These are phyloP conservation scores for Brotula barbata DNA, from an alignment of 2,797 vertebrate species.

Conservation along the genomic window DNA sequence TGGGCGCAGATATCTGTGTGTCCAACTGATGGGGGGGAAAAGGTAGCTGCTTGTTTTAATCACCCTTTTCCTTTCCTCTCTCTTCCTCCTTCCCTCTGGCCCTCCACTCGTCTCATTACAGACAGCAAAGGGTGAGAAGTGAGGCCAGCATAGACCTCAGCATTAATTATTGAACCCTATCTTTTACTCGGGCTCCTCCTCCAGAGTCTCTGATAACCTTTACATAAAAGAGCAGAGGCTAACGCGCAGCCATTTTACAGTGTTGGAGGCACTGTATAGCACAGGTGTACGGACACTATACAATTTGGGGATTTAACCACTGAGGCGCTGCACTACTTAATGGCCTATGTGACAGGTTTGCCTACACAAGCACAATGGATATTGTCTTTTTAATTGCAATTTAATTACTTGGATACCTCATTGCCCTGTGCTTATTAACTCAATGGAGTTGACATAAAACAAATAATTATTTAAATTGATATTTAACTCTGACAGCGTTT, in stretches of 20 bases:
- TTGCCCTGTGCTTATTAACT: constrained; percentile 41
- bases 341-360: constrained; percentile 35
- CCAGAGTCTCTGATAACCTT: constrained; percentile 72
- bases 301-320: constrained; percentile 25
- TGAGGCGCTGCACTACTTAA: constrained; percentile 8
- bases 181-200: constrained; percentile 66
- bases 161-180: constrained; percentile 79
- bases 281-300: not conserved
- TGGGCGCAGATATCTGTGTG: not conserved
- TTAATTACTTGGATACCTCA: constrained; percentile 33
- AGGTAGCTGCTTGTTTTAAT: constrained; percentile 47
- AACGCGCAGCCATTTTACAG: constrained; percentile 48
- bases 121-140: constrained; percentile 62
- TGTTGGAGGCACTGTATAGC: constrained; percentile 17
- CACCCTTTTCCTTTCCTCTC: constrained; percentile 26
- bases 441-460: constrained; percentile 14
- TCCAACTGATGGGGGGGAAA: constrained; percentile 16
- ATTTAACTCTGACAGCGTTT: constrained; percentile 31
- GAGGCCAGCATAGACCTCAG: constrained; percentile 60
- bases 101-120: constrained; percentile 70
- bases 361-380: constrained; percentile 19
- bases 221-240: constrained; percentile 57
- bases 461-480: constrained; percentile 38
- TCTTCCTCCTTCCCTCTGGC: constrained; percentile 41
- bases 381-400: constrained; percentile 34